These are phyloP conservation scores for Lydus trimaculatus DNA, from an alignment of 2,888 invertebrate genomes.

Conservation along the genomic window DNA sequence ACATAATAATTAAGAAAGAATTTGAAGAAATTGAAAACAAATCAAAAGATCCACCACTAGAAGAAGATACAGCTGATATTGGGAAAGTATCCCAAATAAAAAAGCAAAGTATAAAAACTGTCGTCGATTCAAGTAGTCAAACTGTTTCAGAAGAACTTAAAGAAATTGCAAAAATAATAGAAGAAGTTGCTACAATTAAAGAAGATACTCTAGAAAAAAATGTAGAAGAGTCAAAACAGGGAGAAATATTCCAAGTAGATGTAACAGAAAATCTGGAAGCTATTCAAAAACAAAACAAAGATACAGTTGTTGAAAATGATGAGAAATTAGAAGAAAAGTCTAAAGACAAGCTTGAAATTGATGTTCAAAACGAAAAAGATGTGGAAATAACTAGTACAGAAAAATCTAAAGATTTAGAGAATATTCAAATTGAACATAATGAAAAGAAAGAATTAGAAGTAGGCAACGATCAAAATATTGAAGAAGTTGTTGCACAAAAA, in stretches of 20 bases:
- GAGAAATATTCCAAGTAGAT: constrained; percentile 15
- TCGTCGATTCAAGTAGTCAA: constrained; percentile 52
- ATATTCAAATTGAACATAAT: neutral
- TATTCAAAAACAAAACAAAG: constrained; percentile 15
- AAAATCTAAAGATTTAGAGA: constrained; percentile 2
- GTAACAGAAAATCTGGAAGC: constrained; percentile 23
- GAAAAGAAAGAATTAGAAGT: constrained; percentile 1
- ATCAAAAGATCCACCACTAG: neutral
- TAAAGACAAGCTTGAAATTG: neutral
- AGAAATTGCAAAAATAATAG: constrained; percentile 26
- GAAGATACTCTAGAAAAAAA: constrained; percentile 8
- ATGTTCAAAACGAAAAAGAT: constrained; percentile 6
- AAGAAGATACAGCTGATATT: neutral
- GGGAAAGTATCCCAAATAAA: neutral
- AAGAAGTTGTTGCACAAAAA: neutral
- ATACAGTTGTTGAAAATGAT: neutral
- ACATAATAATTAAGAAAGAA: neutral
- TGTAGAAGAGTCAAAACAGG: constrained; percentile 15
- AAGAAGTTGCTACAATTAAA: constrained; percentile 27
- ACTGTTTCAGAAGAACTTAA: constrained; percentile 5
- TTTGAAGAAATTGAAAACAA: neutral
- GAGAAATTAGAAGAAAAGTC: neutral
- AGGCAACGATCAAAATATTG: constrained; percentile 12
- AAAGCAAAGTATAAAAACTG: constrained; percentile 40
- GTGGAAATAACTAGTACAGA: neutral